Base-by-base conservation (phyloP, 2,797 vertebrate species). In the Pteropus rufus region DNA sequence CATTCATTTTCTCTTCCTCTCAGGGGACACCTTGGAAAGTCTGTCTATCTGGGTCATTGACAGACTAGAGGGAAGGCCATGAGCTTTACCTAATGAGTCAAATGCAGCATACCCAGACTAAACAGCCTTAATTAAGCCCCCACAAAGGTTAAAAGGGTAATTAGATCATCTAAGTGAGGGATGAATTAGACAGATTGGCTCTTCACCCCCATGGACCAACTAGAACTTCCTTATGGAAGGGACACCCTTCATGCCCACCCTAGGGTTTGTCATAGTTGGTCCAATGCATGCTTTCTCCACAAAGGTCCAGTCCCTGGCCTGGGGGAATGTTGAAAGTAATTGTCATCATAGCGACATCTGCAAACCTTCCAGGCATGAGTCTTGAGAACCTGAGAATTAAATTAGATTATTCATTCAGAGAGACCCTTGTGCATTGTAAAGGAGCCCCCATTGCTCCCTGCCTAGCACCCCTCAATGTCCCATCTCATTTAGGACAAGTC, bases 121-220 rank as follows among this genome's bases (percentile, higher is more conserved):
- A 97, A 97, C 96, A 97, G 92, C 81, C 93, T 84, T 85, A 86
- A 95, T 91, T 77, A 90, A 88, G 80, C 19, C 54, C 76, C 84
- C 49, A 11, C 54, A 39, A 49, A 97, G 97, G 95, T 92, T 81
- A 90, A 75, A 73, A n/a, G 72, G 93, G 80, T 93, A 93, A 85
- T 91, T 88, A 95, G 84, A 26, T 73, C 16, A 46, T 49, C 80
- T 15, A 2, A 44, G 88, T 58, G 76, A 34, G 46, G 91, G 82
- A n/a, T 39, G 29, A 7, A 4, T 34, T 60, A 62, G 23, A 52
- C 86, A 31, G 41, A 34, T 7, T 24, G 46, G 75, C 79, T 83
- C 60, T 77, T 85, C 29, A 41, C 70, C 92, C 65, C 73, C 34
- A 16, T 5, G 14, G 8, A 75, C 52, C 41, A 41, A 31, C 10